Evolutionary conservation across 2,797 vertebrate species (phyloP).

Genomic region (Chiroxiphia lanceolata): DNA sequence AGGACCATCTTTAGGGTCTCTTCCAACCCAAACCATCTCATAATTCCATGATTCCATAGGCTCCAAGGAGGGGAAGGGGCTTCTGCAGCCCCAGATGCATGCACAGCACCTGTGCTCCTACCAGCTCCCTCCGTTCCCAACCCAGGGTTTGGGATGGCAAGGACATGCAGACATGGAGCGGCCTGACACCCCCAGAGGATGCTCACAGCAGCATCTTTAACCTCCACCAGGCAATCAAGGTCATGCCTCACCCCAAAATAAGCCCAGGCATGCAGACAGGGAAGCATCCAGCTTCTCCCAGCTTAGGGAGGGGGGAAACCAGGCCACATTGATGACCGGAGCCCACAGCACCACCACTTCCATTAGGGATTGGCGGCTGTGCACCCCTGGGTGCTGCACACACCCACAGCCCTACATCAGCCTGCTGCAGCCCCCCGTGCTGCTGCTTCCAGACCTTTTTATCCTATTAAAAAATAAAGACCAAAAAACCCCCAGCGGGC

Average conservation of each 20-base stretch:
- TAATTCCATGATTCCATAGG: background rate
- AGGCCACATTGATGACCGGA: background rate
- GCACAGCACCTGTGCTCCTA: background rate
- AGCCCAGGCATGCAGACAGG: background rate
- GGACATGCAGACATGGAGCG: background rate
- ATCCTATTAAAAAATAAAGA: background rate
- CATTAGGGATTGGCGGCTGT: rapidly evolving
- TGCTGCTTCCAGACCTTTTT: background rate
- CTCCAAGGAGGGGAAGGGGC: background rate
- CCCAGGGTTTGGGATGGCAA: background rate
- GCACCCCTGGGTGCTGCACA: background rate
- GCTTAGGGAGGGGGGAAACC: background rate
- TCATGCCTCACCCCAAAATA: background rate
- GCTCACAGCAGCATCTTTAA: background rate
- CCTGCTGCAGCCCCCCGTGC: background rate
- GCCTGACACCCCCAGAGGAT: background rate
- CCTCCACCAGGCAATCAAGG: background rate
- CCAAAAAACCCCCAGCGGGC: background rate
- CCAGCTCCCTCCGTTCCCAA: background rate
- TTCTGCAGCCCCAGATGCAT: background rate
- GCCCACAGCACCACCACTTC: background rate
- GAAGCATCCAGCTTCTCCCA: background rate
- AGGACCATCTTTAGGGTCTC: background rate
- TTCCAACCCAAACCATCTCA: background rate
- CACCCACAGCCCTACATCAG: background rate